These are phyloP conservation scores for Platycnemis pennipes DNA, from an alignment of 2,888 invertebrate species.

Conservation along the genomic window DNA sequence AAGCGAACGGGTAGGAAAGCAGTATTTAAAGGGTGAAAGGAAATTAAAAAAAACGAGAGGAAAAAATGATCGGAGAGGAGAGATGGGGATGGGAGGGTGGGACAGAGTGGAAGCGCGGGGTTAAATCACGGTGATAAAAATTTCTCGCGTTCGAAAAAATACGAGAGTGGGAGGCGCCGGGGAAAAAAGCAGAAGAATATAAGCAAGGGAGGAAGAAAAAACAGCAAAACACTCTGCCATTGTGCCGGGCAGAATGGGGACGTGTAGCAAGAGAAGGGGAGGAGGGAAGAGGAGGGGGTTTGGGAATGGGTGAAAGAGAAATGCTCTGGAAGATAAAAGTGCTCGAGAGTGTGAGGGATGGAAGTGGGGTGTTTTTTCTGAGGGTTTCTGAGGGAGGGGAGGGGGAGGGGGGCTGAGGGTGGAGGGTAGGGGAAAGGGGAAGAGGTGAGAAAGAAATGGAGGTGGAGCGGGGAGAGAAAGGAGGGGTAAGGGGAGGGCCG, in stretches of 20 bases:
- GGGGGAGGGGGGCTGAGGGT: background rate
- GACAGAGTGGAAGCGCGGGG: background rate
- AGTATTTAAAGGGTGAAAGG: background rate
- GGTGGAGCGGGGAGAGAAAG: background rate
- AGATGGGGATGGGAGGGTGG: background rate
- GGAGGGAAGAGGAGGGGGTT: background rate
- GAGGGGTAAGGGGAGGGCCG: background rate
- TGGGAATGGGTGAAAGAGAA: background rate
- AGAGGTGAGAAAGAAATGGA: background rate
- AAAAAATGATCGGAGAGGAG: background rate
- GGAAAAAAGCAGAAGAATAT: too few species aligned
- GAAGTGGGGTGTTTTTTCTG: background rate
- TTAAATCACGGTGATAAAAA: background rate
- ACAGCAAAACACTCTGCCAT: slow-evolving; percentile 5
- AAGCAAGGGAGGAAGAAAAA: background rate
- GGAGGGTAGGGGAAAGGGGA: background rate
- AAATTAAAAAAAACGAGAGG: background rate
- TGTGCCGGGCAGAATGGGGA: background rate
- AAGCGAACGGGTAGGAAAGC: background rate
- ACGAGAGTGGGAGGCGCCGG: background rate
- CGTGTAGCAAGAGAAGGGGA: background rate
- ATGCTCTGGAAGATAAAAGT: slow-evolving; percentile 6
- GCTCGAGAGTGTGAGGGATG: background rate
- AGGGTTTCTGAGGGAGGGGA: background rate
- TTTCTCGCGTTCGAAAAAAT: background rate